Base-by-base conservation (phyloP, 2,797 vertebrate species). In the Staurois parvus region DNA sequence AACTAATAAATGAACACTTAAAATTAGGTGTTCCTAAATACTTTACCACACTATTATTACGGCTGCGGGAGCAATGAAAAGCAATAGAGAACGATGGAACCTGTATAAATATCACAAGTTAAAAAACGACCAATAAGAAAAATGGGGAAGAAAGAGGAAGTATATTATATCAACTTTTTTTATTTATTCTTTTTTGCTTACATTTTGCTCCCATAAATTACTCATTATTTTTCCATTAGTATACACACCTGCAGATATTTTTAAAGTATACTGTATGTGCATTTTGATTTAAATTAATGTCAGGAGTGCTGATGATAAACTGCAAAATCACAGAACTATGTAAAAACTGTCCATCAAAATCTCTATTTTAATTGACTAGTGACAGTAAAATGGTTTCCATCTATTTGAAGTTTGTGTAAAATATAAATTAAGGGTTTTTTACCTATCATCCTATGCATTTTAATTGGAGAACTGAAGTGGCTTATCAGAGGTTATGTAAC, bases 401-500 rank as follows among this genome's bases (percentile, higher is more conserved):
- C 21, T 24, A 8, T 24, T 59, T 59, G 19, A 59, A 9, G 52
- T 4, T 6, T 59, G 11, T 24, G 52, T 4, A 59, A 59, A 59
- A 59, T 59, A 59, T 59, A 59, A 59, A 59, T 59, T 59, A 59
- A 59, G 19, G 62, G 12, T 59, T 21, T 28, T 68, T 79, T 42
- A 68, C 26, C 30, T 28, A 48, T 79, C n/a, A 69, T 40, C 62
- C 26, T 19, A 68, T 69, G 40, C 64, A 68, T 69, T 79, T 68
- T 29, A 69, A 79, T 69, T 28, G 28, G 30, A 42, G 32, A 79
- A 68, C 21, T 59, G 19, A 28, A 72, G 45, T 72, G 4, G 21
- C 48, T 62, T 59, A 59, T 24, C 17, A 81, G 19, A 81, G 32
- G 45, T 56, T 81, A 48, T 81, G 40, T 70, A 26, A 72, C n/a